Evolutionary conservation across 30 jellyfish, hydroid and myxozoan species (phyloP).

Genomic region (Haliclystus octoradiatus): DNA sequence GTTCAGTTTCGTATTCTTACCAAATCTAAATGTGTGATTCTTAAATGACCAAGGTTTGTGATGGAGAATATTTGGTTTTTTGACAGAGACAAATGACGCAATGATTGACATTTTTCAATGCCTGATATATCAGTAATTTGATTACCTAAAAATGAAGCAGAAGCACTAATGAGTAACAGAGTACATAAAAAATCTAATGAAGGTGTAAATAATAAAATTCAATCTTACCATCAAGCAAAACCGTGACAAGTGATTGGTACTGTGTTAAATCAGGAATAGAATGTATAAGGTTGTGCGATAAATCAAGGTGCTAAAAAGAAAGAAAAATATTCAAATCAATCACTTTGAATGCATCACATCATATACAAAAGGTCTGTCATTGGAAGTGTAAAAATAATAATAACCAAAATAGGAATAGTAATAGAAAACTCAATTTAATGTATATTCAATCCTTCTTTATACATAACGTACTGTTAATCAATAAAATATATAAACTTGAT

Average conservation of each 20-base stretch:
- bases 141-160: conserved; percentile 21
- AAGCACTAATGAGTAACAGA: too few relatives aligned
- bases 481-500: too few relatives aligned
- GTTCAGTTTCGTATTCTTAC: too few relatives aligned
- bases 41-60: conserved; percentile 39
- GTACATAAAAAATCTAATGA: too few relatives aligned
- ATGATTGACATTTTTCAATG: conserved; percentile 29
- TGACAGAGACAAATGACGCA: conserved; percentile 30
- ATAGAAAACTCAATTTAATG: conserved; percentile 13
- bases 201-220: too few relatives aligned
- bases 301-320: conserved; percentile 29
- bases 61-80: conserved; percentile 27
- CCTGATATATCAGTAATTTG: conserved; percentile 43
- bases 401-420: background rate
- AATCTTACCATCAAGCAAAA: conserved; percentile 59
- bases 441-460: too few relatives aligned
- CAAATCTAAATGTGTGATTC: conserved; percentile 31
- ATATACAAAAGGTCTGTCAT: background rate
- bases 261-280: conserved; percentile 21
- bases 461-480: too few relatives aligned
- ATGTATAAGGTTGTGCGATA: conserved; percentile 53
- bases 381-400: background rate
- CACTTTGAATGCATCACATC: too few relatives aligned
- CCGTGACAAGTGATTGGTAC: conserved; percentile 41
- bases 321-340: too few relatives aligned